Evolutionary conservation across 2,888 invertebrate species (phyloP), one percentile per base, ranked within the genome.

Genomic region (Acanthosepion esculentum): DNA sequence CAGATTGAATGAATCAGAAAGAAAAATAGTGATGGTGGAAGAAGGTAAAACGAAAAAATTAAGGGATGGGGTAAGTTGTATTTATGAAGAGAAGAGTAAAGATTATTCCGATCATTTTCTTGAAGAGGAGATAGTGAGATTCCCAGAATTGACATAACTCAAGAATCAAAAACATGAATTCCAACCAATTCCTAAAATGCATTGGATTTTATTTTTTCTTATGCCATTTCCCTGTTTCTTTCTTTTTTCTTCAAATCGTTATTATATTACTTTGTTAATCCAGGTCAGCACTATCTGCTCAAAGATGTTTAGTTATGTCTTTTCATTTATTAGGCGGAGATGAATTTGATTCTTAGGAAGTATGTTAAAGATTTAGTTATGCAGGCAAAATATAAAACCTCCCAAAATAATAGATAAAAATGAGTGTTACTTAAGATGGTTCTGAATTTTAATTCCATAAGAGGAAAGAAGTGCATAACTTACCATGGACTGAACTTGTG

Each of bases 101-200:
- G 64, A 64, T 33, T 33, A n/a, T 15, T 12, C 78, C 6, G 7
- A n/a, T 78, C 78, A 8, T n/a, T n/a, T 78, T n/a, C n/a, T 78
- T 78, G 20, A 7, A 59, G 20, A 15, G 78, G 78, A n/a, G 78
- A 78, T n/a, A 78, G 78, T 78, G 33, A n/a, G n/a, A 78, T 15
- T 78, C 78, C 10, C n/a, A 78, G 78, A 78, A 78, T n/a, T 78
- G n/a, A 78, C 78, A 78, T 78, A 78, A n/a, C 78, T 78, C n/a
- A 78, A 78, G n/a, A 78, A 59, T 59, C 59, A 59, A 59, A 59
- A 23, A 59, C 59, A 59, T 23, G 5, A 59, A 78, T 78, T n/a
- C n/a, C 15, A 78, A 18, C n/a, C 78, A 78, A 78, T 78, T 78
- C n/a, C n/a, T 15, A n/a, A 78, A 15, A 33, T 33, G 18, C 78